Evolutionary conservation across 1,140 invertebrate species (phyloP).

Genomic region (Macrotrachela quadricornifera): DNA sequence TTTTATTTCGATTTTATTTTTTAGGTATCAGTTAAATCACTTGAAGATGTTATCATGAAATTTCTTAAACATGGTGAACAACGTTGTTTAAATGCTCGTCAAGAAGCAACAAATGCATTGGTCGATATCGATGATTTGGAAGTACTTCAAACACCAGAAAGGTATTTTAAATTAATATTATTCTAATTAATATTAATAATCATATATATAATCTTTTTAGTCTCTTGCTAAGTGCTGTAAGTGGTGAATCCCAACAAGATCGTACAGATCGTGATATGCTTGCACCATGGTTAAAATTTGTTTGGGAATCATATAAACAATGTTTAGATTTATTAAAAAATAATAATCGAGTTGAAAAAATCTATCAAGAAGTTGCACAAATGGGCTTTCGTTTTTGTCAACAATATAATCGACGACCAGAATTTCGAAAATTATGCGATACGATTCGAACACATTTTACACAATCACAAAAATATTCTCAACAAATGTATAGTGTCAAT

Average conservation of each 20-base stretch:
- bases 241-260: conserved; percentile 56
- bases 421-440: conserved; percentile 92
- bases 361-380: conserved; percentile 88
- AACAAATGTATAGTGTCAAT: conserved; percentile 22
- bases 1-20: no score
- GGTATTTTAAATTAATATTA: conserved; percentile 5
- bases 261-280: conserved; percentile 79
- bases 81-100: conserved; percentile 72
- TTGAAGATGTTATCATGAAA: conserved; percentile 76
- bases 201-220: conserved; percentile 8
- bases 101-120: conserved; percentile 72
- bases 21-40: conserved; percentile 64
- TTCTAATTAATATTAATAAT: no score
- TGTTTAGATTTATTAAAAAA: conserved; percentile 85
- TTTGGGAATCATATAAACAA: conserved; percentile 98
- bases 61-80: conserved; percentile 83
- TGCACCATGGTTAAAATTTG: conserved; percentile 94
- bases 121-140: conserved; percentile 88
- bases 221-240: conserved; percentile 57
- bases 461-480: conserved; percentile 53
- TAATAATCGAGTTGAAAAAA: conserved; percentile 66
- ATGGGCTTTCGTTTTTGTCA: conserved; percentile 94
- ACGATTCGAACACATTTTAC: conserved; percentile 73
- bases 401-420: conserved; percentile 89
- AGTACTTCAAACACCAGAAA: conserved; percentile 84